Evolutionary conservation across 37 sponge, comb jelly and placozoan genomes (phyloP), one percentile per base, ranked within the genome.

Genomic region (Cliona cf. orientalis): DNA sequence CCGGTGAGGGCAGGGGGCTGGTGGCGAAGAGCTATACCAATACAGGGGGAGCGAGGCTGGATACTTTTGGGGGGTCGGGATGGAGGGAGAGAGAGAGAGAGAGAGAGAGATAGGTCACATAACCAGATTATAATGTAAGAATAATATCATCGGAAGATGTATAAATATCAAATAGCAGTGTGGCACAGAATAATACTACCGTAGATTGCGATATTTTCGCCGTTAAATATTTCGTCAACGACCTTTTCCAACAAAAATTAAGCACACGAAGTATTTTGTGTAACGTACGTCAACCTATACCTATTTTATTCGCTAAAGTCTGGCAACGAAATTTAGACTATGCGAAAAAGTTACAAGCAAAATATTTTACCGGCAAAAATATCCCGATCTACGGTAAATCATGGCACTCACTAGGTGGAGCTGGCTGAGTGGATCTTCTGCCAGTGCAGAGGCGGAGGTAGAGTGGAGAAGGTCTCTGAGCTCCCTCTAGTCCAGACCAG

Each of bases 401-500:
- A n/a, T n/a, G n/a, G n/a, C n/a, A n/a, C n/a, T 71, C 28, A 72
- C 73, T 45, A 21, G 34, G 82, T 63, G 2, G 73, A 62, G 19
- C 46, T 62, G 11, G 38, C 0, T 4, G 14, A 41, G n/a, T 44
- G 34, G 5, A 57, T 35, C 26, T 74, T 74, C 43, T 46, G 73
- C 70, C 76, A 58, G 0, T 3, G 14, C 29, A 75, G 66, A 58
- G 56, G 69, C 17, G 53, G 40, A 26, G 76, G 69, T 66, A 60
- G 40, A 12, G 84, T 76, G 36, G 60, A n/a, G 55, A 69, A 76
- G 3, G 57, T 14, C 34, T 59, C 84, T 38, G 69, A 84, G 64
- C 39, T 36, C 56, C 76, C 84, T 69, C 58, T 76, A 19, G 69
- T 84, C 84, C 76, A 84, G 19, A 75, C 75, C 58, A 69, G 39